These are phyloP conservation scores for Melopsittacus undulatus DNA, from an alignment of 2,797 vertebrate genomes.

Conservation along the genomic window DNA sequence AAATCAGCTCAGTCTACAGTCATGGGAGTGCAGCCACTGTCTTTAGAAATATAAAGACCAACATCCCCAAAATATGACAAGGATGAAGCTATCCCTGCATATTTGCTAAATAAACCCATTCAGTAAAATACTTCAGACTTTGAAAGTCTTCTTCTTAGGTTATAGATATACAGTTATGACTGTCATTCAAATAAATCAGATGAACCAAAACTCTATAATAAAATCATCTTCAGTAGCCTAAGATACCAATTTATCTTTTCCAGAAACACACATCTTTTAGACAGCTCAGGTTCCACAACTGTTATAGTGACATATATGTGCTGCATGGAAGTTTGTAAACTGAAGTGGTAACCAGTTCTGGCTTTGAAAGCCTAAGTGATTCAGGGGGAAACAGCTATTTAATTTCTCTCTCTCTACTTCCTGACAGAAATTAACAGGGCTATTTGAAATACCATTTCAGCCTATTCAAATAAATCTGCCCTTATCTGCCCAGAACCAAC, in stretches of 20 bases:
- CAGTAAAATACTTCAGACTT: background rate
- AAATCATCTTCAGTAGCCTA: background rate
- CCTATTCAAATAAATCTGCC: background rate
- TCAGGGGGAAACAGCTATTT: background rate
- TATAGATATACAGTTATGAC: background rate
- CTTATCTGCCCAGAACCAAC: background rate
- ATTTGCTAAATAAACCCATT: background rate
- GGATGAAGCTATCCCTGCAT: background rate
- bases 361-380: conserved; percentile 2
- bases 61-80: background rate
- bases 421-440: background rate
- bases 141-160: background rate
- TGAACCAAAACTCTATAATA: background rate
- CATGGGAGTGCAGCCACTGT: background rate
- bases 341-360: background rate
- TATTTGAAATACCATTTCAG: background rate
- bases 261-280: conserved; percentile 13
- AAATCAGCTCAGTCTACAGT: background rate
- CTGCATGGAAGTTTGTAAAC: conserved; percentile 12
- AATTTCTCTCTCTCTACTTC: background rate
- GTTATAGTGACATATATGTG: background rate
- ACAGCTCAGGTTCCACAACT: conserved; percentile 7
- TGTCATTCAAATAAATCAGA: background rate
- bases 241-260: background rate
- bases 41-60: background rate